phyloP scores from a whole-genome alignment of 2,797 vertebrate species.

The Sebastiscus albofasciatus region DNA sequence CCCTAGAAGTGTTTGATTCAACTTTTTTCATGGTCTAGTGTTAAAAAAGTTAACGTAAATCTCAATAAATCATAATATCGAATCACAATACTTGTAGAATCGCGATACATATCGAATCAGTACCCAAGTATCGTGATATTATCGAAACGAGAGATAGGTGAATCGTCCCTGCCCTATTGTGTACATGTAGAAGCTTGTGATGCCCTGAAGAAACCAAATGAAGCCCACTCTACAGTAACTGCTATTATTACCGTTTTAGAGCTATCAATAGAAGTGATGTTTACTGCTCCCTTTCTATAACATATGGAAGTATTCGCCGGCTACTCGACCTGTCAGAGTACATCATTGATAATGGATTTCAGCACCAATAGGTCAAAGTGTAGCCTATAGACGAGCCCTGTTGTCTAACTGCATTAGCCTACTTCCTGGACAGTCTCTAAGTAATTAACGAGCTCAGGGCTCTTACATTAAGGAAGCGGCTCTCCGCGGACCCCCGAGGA shows the following conservation, averaged over 20 bases:
- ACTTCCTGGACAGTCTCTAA: slow-evolving; percentile 67
- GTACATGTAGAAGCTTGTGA: background rate
- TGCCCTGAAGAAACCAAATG: background rate
- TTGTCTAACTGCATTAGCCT: slow-evolving; percentile 69
- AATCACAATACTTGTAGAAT: too few species aligned
- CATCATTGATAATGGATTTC: slow-evolving; percentile 58
- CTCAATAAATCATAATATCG: too few species aligned
- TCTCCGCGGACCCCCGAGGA: slow-evolving; percentile 11
- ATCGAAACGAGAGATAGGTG: too few species aligned
- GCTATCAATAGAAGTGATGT: background rate
- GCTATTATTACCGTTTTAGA: background rate
- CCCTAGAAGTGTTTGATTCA: too few species aligned
- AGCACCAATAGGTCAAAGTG: slow-evolving; percentile 50
- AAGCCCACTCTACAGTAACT: background rate
- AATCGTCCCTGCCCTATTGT: too few species aligned
- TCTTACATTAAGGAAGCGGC: slow-evolving; percentile 45
- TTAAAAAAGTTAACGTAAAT: too few species aligned
- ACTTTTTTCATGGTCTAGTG: too few species aligned
- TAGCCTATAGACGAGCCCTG: slow-evolving; percentile 40
- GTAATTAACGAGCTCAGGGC: slow-evolving; percentile 72
- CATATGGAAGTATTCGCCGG: slow-evolving; percentile 2
- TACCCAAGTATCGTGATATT: too few species aligned
- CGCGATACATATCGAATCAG: too few species aligned
- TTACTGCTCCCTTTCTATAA: background rate
- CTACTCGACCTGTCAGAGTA: slow-evolving; percentile 24